Evolutionary conservation across 2,888 invertebrate genomes (phyloP).

Genomic region (Drosophila tanythrix): DNA sequence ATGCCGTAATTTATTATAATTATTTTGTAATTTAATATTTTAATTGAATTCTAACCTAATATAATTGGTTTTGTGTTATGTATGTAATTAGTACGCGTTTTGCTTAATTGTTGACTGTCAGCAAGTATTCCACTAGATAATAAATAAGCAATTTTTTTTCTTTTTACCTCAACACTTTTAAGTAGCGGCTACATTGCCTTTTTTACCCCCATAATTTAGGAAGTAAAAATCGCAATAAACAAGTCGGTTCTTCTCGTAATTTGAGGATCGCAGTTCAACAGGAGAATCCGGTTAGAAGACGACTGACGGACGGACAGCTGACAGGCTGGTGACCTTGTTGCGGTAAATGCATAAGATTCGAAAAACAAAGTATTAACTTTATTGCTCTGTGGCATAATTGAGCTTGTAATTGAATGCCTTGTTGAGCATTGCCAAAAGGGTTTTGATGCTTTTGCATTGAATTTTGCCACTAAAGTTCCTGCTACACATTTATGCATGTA

Average conservation of each 20-base stretch:
- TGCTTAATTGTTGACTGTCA: neutral
- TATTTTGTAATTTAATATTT: neutral
- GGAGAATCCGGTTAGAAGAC: conserved; percentile 5
- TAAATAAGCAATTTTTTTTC: conserved; percentile 4
- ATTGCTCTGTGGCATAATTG: conserved; percentile 30
- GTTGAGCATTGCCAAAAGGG: conserved; percentile 2
- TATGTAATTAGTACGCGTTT: neutral
- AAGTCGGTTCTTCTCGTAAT: conserved; percentile 11
- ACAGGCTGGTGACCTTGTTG: conserved; percentile 15
- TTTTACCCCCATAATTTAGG: conserved; percentile 2
- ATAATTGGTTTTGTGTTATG: neutral
- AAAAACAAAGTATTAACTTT: neutral
- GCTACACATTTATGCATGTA: neutral
- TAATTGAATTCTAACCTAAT: neutral
- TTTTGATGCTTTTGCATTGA: neutral
- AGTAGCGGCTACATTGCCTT: neutral
- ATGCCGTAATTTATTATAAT: neutral
- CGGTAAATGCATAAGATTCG: neutral
- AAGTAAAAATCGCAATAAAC: conserved; percentile 24
- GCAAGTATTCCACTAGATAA: neutral
- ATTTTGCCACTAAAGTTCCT: conserved; percentile 27
- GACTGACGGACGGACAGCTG: neutral
- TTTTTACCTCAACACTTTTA: conserved; percentile 8
- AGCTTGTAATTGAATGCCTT: conserved; percentile 29
- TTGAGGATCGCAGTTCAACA: conserved; percentile 4